Base-by-base conservation (phyloP, 2,888 invertebrate species). In the Erebia palarica region DNA sequence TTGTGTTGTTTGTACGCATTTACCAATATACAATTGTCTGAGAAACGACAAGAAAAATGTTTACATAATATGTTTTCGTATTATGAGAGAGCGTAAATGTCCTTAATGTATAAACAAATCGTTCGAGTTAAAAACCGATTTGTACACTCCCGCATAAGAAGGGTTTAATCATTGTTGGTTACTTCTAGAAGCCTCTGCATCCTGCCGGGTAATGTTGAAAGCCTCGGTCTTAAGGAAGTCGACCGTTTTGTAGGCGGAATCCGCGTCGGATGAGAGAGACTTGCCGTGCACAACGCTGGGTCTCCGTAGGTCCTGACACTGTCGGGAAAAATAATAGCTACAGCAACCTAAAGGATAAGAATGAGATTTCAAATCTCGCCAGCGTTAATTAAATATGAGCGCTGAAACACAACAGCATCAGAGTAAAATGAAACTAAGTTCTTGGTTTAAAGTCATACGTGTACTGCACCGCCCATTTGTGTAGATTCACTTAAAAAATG, bases 151-250 rank as follows among this genome's bases (percentile, higher is more conserved):
- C 57, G 18, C 59, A 63, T 68, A 72, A 21, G 51, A 47, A 3
- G 72, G 72, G 27, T 71, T 72, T 60, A 74, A 72, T 79, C 75
- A 83, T 69, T 81, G 79, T 21, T 82, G 84, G 65, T 75, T 81
- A 63, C 78, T 85, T 47, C 96, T 89, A 51, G 95, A 95, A 74
- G 95, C 96, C 83, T 96, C 97, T 0, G 96, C 96, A 82, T 96
- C 96, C 83, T 96, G 96, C 67, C 96, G 94, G 53, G 97, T 98
- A 73, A 96, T 96, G 87, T 97, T 97, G 83, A 99, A 97, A 8
- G 98, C 98, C 85, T 97, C 96, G 0, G 98, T 99, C 93, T 98
- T 98, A 67, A 97, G 93, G 91, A 98, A 98, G 91, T 99, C 98
- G 0, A 99, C 98, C 1, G 97, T 97, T 86, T 98, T 97, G 88